Evolutionary conservation across 23 tunicate genomes (phyloP), one percentile per base, ranked within the genome.

Genomic region (Trididemnum clinides): DNA sequence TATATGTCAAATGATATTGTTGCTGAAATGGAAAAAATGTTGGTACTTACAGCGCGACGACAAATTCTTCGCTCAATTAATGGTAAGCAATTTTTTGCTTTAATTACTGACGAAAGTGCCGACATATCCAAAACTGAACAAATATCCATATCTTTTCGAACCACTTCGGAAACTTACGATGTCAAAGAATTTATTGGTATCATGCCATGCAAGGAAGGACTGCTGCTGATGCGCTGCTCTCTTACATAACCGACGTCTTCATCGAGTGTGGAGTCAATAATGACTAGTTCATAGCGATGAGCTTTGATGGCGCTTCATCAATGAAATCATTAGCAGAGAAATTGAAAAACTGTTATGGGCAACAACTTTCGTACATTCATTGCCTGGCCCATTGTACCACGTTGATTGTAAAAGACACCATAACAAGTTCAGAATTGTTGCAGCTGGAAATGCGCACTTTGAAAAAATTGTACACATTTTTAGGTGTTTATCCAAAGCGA

Each of bases 141-240:
- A 31, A 66, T 66, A 29, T 66, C 75, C n/a, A 66, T 66, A 66
- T 66, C 75, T 66, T 66, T 66, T 66, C 75, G 37, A 66, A 66
- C 75, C 37, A 37, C 75, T 66, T 66, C 37, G 75, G 75, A 66
- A 66, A 31, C 75, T 10, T 59, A 21, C 75, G 75, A 66, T 29
- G 75, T 31, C 75, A 31, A 31, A 66, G 75, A 66, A 66, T 66
- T 66, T 66, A 66, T 66, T 66, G 75, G 75, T 66, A 66, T 66
- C 37, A 66, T 66, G 37, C 75, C 75, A 66, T 66, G 37, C 37
- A 31, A 66, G 75, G 75, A 66, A 66, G 75, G 75, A 66, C 31
- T 66, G 75, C 75, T 66, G 75, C 75, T 66, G 75, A 66, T 66
- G 75, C 36, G 75, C 75, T 66, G 75, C 37, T 66, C 37, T 66